Base-by-base conservation (phyloP, 2,797 vertebrate genomes). In the Cirrhinus mrigala region DNA sequence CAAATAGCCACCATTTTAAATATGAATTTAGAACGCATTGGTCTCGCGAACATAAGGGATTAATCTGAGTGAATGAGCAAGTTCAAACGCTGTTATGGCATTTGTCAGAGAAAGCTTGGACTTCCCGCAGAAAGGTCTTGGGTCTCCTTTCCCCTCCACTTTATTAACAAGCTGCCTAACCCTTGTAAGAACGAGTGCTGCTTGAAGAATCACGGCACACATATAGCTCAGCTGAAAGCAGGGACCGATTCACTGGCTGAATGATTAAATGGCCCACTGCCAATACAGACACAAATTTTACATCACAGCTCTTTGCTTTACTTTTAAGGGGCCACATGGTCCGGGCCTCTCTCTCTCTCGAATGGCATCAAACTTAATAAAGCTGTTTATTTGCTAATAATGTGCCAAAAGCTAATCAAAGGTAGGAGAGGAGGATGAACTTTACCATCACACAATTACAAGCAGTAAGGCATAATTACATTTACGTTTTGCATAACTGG, bases 371-470 rank as follows among this genome's bases (percentile, higher is more conserved):
- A 90, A 91, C 91, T 92, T 92, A 91, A 94, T 91, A 92, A 89
- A 92, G 86, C 88, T 89, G 88, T 91, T 92, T 92, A 92, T 92
- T 91, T 92, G 93, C 93, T 94, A 90, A 93, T 92, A 92, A 92
- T 89, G 87, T 89, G 92, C 90, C 90, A 92, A 90, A 92, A 90
- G 92, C 86, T 91, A 88, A 93, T 91, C 92, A 88, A 78, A 93
- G 91, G 91, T 92, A 90, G 82, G 91, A 87, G 79, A 75, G 88
- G 76, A 86, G 85, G 89, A 90, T 92, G 81, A 74, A 62, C 69
- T 91, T 94, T 90, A 90, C 91, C 90, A 91, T 86, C 88, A 88
- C 79, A 79, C 88, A 83, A 92, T 90, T 88, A 91, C 86, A 89
- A 89, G 79, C 81, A 56, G 89, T 89, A 83, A 84, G 86, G 83